Evolutionary conservation across 1,140 invertebrate genomes (phyloP).

Genomic region (Drosophila eugracilis): DNA sequence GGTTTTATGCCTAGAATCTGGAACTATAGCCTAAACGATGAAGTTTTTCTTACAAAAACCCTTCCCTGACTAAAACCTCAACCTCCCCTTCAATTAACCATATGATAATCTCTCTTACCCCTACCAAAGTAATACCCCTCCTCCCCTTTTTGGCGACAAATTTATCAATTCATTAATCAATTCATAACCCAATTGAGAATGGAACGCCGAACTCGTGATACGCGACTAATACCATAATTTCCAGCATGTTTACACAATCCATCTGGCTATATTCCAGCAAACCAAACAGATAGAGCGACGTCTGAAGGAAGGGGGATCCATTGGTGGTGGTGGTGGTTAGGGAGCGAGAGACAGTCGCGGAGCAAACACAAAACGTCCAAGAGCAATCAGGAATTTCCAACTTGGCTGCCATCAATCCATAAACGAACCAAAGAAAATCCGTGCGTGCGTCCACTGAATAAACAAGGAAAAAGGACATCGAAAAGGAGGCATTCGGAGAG

Average conservation of each 20-base stretch:
- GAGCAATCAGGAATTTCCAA: slow-evolving; percentile 64
- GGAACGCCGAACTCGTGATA: slow-evolving; percentile 52
- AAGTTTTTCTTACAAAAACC: not conserved
- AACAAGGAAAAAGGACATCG: slow-evolving; percentile 53
- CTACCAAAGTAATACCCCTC: not conserved
- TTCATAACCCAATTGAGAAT: slow-evolving; percentile 48
- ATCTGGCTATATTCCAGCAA: slow-evolving; percentile 79
- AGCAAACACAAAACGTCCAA: slow-evolving; percentile 55
- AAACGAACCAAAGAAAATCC: slow-evolving; percentile 64
- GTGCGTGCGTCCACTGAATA: slow-evolving; percentile 70
- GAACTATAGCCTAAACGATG: too few relatives aligned
- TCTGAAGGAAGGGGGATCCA: not conserved
- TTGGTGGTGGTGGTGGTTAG: not conserved
- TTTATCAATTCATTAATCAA: slow-evolving; percentile 59
- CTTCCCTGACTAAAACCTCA: not conserved
- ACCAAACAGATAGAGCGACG: slow-evolving; percentile 47
- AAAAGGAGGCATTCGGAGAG: slow-evolving; percentile 11
- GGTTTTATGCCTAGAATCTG: too few relatives aligned
- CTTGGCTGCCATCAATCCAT: slow-evolving; percentile 71
- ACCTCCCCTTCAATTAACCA: slow-evolving; percentile 18
- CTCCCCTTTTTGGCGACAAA: slow-evolving; percentile 28
- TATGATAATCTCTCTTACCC: slow-evolving; percentile 20
- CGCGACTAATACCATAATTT: slow-evolving; percentile 77
- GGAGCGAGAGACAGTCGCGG: slow-evolving; percentile 2
- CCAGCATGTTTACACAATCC: slow-evolving; percentile 83